Conservation (phyloP, 2,113 vertebrate genomes). For the Ifrita kowaldi region DNA sequence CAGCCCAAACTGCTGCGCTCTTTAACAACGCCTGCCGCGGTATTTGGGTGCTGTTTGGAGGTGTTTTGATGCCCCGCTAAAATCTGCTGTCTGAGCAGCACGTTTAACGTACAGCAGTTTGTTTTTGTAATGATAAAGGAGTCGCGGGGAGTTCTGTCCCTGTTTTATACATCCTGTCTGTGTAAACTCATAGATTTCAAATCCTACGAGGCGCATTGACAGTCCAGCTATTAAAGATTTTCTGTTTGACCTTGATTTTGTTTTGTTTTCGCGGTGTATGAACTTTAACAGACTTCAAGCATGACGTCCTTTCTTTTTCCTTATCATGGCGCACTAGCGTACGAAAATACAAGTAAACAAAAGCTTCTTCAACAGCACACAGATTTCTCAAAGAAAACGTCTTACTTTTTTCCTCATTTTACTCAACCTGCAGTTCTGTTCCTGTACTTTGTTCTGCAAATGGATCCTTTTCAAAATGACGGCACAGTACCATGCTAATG, state of each 20-base stretch:
- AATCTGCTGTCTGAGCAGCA: background rate
- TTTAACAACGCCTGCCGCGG: background rate
- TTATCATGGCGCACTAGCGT: background rate
- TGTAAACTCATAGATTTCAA: background rate
- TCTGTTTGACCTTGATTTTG: constrained; percentile 58
- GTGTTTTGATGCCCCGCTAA: background rate
- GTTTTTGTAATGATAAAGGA: constrained; percentile 19
- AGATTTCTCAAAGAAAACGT: background rate
- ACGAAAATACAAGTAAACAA: constrained; percentile 13
- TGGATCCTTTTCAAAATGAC: background rate
- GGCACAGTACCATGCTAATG: background rate
- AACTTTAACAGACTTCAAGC: constrained; percentile 60
- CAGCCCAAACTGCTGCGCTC: background rate
- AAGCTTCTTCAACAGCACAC: background rate
- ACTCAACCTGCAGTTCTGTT: background rate
- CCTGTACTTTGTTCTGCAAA: constrained; percentile 33
- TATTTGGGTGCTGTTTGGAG: background rate
- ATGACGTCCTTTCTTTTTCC: constrained; percentile 24
- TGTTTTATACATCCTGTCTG: constrained; percentile 4
- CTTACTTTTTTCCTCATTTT: background rate
- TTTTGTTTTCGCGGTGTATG: constrained; percentile 20
- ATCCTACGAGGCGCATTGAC: background rate
- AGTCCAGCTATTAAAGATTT: constrained; percentile 30
- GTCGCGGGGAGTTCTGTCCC: background rate
- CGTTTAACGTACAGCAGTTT: background rate